These are phyloP conservation scores for Idaea dimidiata DNA, from an alignment of 2,888 invertebrate species.

Conservation along the genomic window DNA sequence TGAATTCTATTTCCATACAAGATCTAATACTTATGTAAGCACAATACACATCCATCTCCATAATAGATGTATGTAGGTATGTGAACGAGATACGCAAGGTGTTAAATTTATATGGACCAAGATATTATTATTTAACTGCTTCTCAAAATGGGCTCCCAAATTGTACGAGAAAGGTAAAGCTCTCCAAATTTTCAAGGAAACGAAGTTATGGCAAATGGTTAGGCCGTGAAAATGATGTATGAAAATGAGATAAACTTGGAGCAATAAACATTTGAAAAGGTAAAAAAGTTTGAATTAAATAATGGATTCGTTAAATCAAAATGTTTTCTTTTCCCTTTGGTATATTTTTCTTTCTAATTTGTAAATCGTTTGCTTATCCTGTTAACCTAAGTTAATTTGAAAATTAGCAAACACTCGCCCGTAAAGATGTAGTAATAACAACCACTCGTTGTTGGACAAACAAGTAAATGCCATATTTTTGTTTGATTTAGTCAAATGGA, in stretches of 20 bases:
- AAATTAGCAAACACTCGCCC: background rate
- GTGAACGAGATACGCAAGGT: background rate
- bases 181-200: constrained; percentile 1
- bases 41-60: background rate
- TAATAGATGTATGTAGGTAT: background rate
- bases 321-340: background rate
- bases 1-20: background rate
- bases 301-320: background rate
- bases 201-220: constrained; percentile 1
- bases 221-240: constrained; percentile 1
- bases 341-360: background rate
- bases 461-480: background rate
- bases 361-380: background rate
- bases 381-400: background rate
- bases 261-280: background rate
- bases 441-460: background rate
- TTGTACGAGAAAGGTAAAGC: background rate
- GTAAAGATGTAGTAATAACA: background rate
- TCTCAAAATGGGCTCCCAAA: background rate
- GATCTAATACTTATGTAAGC: background rate
- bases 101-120: constrained; percentile 1
- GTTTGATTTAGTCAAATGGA: background rate
- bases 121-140: constrained; percentile 1
- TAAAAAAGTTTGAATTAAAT: constrained; percentile 1
- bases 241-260: constrained; percentile 1